Evolutionary conservation across 2,888 invertebrate genomes (phyloP).

Genomic region (Xiphydria camelus): DNA sequence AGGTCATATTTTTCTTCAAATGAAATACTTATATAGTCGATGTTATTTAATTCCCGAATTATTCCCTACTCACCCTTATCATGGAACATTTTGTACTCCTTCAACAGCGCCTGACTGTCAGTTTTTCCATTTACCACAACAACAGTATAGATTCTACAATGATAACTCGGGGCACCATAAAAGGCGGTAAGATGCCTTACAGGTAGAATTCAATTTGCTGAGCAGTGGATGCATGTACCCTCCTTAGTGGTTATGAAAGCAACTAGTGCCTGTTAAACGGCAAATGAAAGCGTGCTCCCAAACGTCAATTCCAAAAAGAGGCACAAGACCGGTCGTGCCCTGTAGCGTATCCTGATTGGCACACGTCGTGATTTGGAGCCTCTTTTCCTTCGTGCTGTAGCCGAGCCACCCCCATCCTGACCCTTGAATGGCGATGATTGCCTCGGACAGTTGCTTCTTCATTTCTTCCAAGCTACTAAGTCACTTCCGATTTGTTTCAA

Average conservation of each 20-base stretch:
- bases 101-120: constrained; percentile 77
- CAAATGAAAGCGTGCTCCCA: constrained; percentile 85
- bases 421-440: constrained; percentile 86
- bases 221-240: constrained; percentile 56
- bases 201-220: constrained; percentile 69
- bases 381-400: constrained; percentile 73
- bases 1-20: no score
- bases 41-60: not conserved
- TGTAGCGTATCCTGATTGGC: constrained; percentile 91
- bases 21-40: no score
- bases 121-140: constrained; percentile 85
- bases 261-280: constrained; percentile 72
- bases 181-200: constrained; percentile 68
- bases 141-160: constrained; percentile 76
- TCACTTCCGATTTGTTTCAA: constrained; percentile 83
- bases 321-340: constrained; percentile 77
- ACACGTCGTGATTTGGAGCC: constrained; percentile 78
- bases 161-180: constrained; percentile 79
- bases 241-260: constrained; percentile 65
- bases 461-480: no score
- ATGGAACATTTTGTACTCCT: constrained; percentile 73
- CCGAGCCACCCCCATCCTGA: constrained; percentile 99
- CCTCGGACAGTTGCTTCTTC: constrained; percentile 74
- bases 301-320: constrained; percentile 89
- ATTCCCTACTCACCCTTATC: constrained; percentile 63